Base-by-base conservation (phyloP, 1,140 invertebrate genomes). In the Teleopsis dalmanni region DNA sequence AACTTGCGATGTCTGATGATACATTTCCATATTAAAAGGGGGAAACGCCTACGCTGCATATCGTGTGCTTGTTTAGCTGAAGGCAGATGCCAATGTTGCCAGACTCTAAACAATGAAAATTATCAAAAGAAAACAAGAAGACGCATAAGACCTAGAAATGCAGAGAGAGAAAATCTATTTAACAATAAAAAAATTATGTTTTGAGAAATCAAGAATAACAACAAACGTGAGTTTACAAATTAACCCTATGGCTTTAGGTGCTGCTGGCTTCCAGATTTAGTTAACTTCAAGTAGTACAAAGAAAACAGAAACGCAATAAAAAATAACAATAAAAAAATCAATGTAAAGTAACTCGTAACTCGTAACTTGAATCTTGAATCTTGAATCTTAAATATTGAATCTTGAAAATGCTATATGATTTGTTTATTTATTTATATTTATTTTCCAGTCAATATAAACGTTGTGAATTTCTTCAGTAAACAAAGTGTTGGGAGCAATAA, bases 401-500 rank as follows among this genome's bases (percentile, higher is more conserved):
- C 27, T 13, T 8, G 7, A 29, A 29, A 29, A 29, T 29, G 27
- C 27, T 29, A 29, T 29, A 14, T 22, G 16, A 36, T 43, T 35
- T 50, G 48, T 51, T 47, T 41, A 47, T 47, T 47, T 42, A 51
- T 47, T 51, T 51, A 7, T 51, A 51, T 51, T 51, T 51, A 51
- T 51, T 51, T 51, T 51, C 50, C 50, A 51, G 50, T 51, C 50
- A 51, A 51, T 51, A 51, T 51, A 51, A 51, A 51, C 29, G 44
- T 51, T 38, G 50, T 51, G 50, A 51, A 51, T 51, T 34, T 51
- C 38, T 47, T 42, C 29, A 21, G 40, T 47, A 51, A 51, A 51
- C 49, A 51, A 40, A 22, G n/a, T n/a, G n/a, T n/a, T n/a, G 26
- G 25, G 36, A 19, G 41, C 41, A 43, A 31, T 29, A 43, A 27